Percentiles rank a stretch among this genome's conserved stretches.
These are phyloP conservation scores for Drosophila fulvimacula DNA, from an alignment of 2,888 invertebrate species.

Conservation along the genomic window DNA sequence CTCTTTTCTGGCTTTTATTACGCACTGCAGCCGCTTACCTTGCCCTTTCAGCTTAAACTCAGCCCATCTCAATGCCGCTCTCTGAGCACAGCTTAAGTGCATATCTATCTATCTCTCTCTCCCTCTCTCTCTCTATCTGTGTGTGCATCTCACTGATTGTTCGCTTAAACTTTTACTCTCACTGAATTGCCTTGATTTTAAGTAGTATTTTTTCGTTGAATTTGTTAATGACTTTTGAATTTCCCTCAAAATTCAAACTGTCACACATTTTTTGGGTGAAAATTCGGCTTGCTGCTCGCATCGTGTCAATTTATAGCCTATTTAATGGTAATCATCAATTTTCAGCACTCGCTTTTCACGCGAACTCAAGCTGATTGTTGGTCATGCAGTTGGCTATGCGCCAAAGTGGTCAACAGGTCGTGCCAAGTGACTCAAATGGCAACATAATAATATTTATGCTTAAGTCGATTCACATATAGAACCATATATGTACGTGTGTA, in stretches of 20 bases:
- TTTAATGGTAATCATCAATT: constrained; percentile 27
- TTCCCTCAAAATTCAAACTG: constrained; percentile 38
- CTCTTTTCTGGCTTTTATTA: constrained; percentile 21
- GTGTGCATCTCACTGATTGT: constrained; percentile 3
- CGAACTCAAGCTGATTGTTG: constrained; percentile 38
- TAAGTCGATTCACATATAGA: neutral
- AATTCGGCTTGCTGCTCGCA: constrained; percentile 31
- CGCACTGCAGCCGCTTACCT: constrained; percentile 8
- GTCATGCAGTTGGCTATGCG: constrained; percentile 49
- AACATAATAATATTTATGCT: constrained; percentile 1
- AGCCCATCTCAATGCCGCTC: constrained; percentile 11
- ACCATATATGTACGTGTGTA: neutral
- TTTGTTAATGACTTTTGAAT: constrained; percentile 14
- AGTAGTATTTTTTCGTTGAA: constrained; percentile 28
- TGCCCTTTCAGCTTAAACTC: constrained; percentile 34
- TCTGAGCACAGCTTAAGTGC: constrained; percentile 8
- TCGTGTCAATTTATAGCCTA: constrained; percentile 19
- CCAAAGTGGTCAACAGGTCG: constrained; percentile 65
- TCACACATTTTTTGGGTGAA: constrained; percentile 40
- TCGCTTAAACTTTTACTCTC: constrained; percentile 18
- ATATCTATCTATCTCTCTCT: neutral
- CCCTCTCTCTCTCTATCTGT: neutral
- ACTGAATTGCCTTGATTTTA: constrained; percentile 14
- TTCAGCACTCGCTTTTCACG: constrained; percentile 41
- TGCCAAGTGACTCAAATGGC: constrained; percentile 39